phyloP scores from a whole-genome alignment of 2,888 invertebrate genomes.

The Branchipolynoe longqiensis region DNA sequence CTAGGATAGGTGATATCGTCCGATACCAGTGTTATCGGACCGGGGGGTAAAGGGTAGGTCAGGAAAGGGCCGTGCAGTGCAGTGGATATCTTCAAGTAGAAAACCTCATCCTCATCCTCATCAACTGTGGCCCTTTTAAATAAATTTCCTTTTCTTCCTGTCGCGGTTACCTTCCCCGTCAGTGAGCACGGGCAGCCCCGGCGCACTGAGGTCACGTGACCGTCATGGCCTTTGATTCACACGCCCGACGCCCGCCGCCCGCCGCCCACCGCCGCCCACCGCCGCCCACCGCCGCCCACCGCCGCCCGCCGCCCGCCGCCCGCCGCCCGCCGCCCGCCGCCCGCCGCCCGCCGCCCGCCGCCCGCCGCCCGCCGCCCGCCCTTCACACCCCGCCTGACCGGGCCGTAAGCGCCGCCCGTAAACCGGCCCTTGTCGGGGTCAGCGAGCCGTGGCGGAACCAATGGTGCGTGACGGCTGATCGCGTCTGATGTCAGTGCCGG shows the following conservation, averaged over 20 bases:
- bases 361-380: neutral
- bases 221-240: slow-evolving; percentile 1
- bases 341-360: neutral
- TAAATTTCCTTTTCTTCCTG: too few relatives aligned
- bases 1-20: too few relatives aligned
- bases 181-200: too few relatives aligned
- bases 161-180: neutral
- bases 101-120: too few relatives aligned
- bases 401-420: slow-evolving; percentile 15
- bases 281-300: slow-evolving; percentile 12
- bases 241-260: neutral
- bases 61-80: too few relatives aligned
- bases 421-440: neutral
- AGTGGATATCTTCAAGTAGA: too few relatives aligned
- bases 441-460: slow-evolving; percentile 29
- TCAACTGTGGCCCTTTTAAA: too few relatives aligned
- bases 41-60: too few relatives aligned
- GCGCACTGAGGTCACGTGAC: neutral
- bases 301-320: slow-evolving; percentile 7
- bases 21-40: too few relatives aligned
- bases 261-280: neutral
- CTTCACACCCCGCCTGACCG: slow-evolving; percentile 55
- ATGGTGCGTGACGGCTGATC: slow-evolving; percentile 25
- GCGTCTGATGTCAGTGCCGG: slow-evolving; percentile 26
- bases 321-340: neutral